A percentile compares a stretch with the other conserved stretches of the same genome.
Evolutionary conservation across 2,113 vertebrate species (phyloP).

Genomic region (Callionymus lyra): DNA sequence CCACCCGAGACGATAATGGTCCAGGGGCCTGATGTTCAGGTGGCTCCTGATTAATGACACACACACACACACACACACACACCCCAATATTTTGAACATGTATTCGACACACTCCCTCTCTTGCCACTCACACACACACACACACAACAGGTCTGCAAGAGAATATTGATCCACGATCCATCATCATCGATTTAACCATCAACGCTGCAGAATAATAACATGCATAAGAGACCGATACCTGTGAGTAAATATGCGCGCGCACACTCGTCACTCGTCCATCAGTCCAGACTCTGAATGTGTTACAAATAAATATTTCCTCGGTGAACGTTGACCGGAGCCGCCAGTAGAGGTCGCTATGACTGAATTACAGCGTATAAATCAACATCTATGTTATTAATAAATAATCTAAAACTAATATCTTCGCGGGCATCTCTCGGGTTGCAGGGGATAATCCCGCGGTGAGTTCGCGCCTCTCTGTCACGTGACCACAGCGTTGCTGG

Average conservation of each 20-base stretch:
- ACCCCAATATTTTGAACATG: neutral
- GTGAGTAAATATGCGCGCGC: constrained; percentile 41
- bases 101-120: neutral
- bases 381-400: no score
- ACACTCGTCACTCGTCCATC: no score
- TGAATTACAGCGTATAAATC: no score
- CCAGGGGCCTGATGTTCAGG: constrained; percentile 52
- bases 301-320: no score
- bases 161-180: constrained; percentile 52
- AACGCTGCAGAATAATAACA: constrained; percentile 35
- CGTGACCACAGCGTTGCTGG: no score
- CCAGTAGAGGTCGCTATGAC: no score
- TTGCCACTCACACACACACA: constrained; percentile 5
- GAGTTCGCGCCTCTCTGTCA: no score
- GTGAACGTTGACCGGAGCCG: no score
- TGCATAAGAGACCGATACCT: constrained; percentile 50
- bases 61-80: neutral
- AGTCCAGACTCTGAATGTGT: no score
- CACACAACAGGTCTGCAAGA: neutral
- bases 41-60: constrained; percentile 11
- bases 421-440: no score
- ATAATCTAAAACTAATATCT: no score
- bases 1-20: constrained; percentile 77
- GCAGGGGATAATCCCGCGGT: no score
- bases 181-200: constrained; percentile 51